phyloP scores from a whole-genome alignment of 2,888 invertebrate species.

The Lucinisca nassula region DNA sequence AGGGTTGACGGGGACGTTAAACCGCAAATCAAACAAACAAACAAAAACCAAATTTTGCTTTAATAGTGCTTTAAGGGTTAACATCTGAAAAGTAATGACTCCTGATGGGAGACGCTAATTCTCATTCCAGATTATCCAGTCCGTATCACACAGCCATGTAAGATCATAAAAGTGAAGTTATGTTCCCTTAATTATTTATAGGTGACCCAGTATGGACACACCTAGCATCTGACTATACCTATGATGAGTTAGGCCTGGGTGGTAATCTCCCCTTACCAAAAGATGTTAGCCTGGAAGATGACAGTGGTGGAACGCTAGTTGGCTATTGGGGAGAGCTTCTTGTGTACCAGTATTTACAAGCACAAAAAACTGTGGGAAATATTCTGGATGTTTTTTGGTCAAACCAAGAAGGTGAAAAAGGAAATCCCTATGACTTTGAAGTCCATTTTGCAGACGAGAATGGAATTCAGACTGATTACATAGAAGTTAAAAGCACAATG shows the following conservation, averaged over 20 bases:
- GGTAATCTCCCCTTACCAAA: constrained; percentile 65
- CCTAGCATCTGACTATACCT: constrained; percentile 77
- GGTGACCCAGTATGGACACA: constrained; percentile 81
- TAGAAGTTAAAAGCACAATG: constrained; percentile 82
- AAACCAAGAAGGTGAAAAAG: constrained; percentile 78
- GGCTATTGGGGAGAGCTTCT: constrained; percentile 85
- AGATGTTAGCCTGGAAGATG: constrained; percentile 39
- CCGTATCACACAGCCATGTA: no score
- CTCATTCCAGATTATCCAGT: no score
- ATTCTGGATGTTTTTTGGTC: constrained; percentile 79
- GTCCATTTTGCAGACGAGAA: constrained; percentile 70
- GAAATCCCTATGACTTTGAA: constrained; percentile 84
- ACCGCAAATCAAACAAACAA: no score
- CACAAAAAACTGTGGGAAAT: constrained; percentile 70
- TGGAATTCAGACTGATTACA: constrained; percentile 58
- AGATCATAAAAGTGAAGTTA: no score
- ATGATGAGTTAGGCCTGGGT: constrained; percentile 78
- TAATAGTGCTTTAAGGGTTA: no score
- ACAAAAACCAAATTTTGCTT: no score
- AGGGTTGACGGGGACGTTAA: no score
- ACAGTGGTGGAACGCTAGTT: constrained; percentile 55
- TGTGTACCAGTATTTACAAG: constrained; percentile 81
- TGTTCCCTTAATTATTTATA: no score
- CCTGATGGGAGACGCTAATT: no score
- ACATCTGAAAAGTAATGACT: no score